These are phyloP conservation scores for Cecidostiba fungosa DNA, from an alignment of 2,888 invertebrate genomes.

Conservation along the genomic window DNA sequence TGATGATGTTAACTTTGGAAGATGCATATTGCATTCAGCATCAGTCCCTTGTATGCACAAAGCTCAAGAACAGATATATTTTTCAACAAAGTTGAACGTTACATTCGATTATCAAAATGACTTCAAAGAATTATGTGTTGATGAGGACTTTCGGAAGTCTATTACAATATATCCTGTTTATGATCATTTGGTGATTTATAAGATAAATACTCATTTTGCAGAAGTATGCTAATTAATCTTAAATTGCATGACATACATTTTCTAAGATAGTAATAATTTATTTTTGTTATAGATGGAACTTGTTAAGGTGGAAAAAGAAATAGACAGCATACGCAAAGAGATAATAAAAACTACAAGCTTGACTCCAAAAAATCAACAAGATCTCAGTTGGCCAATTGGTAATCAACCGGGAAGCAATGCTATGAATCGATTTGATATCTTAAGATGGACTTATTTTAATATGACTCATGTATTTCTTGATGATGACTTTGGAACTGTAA, in stretches of 20 bases:
- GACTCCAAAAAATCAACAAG: slow-evolving; percentile 78
- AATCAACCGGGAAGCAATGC: slow-evolving; percentile 86
- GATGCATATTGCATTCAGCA: slow-evolving; percentile 89
- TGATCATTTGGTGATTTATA: slow-evolving; percentile 84
- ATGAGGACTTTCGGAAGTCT: slow-evolving; percentile 82
- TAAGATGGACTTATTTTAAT: slow-evolving; percentile 94
- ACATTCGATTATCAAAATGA: slow-evolving; percentile 79
- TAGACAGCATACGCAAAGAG: slow-evolving; percentile 79
- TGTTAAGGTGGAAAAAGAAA: slow-evolving; percentile 76
- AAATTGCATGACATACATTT: not conserved
- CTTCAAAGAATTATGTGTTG: slow-evolving; percentile 77
- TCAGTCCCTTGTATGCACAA: slow-evolving; percentile 83
- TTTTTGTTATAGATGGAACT: slow-evolving; percentile 77
- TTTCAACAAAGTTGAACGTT: slow-evolving; percentile 68
- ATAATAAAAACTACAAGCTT: slow-evolving; percentile 79
- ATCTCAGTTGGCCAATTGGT: slow-evolving; percentile 88
- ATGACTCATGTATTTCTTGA: slow-evolving; percentile 90
- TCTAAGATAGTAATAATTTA: not conserved
- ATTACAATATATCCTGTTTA: slow-evolving; percentile 86
- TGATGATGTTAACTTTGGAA: slow-evolving; percentile 93
- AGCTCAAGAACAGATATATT: slow-evolving; percentile 81
- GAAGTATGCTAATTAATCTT: slow-evolving; percentile 81
- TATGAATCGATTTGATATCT: slow-evolving; percentile 89
- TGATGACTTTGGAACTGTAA: slow-evolving; percentile 88
- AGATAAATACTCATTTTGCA: slow-evolving; percentile 87